Percentiles rank a stretch among this genome's conserved stretches.
These are phyloP conservation scores for Atta texana DNA, from an alignment of 1,140 invertebrate species.

Conservation along the genomic window DNA sequence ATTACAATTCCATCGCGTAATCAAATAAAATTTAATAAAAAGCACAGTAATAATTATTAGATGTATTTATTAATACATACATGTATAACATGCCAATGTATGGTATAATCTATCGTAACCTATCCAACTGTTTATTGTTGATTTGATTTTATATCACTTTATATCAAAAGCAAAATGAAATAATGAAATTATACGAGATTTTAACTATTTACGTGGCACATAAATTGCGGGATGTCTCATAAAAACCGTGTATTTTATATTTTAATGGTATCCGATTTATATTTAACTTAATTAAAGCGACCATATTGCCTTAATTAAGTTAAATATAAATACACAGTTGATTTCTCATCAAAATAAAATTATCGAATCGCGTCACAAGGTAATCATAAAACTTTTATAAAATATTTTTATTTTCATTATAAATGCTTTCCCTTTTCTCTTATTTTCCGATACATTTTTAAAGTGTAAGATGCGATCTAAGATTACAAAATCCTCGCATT, in stretches of 20 bases:
- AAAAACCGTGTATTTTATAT: not conserved
- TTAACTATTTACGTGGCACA: not conserved
- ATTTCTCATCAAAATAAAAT: slow-evolving; percentile 8
- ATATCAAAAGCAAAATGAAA: not conserved
- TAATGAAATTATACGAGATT: not conserved
- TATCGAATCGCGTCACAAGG: not conserved
- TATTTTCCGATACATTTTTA: not conserved
- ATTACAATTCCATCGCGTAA: no score
- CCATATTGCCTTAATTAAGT: not conserved
- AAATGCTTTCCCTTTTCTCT: not conserved
- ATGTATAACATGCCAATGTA: no score
- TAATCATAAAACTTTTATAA: not conserved
- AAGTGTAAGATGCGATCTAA: not conserved
- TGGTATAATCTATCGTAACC: no score
- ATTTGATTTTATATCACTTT: no score
- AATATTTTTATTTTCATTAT: not conserved
- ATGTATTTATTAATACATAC: no score
- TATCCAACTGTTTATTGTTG: no score
- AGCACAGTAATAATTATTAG: no score
- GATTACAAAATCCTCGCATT: not conserved
- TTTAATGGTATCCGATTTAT: not conserved
- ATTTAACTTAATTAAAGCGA: no score
- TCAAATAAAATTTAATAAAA: no score
- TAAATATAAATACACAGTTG: not conserved
- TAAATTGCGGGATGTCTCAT: not conserved